Conservation (phyloP, 2,113 vertebrate genomes). For the Sinocyclocheilus grahami region DNA sequence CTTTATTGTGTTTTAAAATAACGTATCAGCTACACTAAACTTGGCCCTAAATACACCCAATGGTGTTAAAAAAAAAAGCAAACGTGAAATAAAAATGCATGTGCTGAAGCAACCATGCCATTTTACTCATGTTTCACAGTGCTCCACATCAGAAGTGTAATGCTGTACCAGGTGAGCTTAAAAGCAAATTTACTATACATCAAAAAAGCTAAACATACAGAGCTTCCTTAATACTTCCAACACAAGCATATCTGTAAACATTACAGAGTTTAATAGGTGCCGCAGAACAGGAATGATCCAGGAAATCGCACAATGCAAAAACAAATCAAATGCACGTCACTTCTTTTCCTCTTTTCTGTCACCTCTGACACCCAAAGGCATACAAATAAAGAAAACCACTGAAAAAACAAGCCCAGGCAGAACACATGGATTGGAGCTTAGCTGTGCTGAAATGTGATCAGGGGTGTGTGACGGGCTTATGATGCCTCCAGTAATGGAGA, state of each 20-base stretch:
- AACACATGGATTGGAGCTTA: conserved; percentile 17
- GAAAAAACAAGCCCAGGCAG: not conserved
- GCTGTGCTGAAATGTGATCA: conserved; percentile 24
- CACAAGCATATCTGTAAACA: not conserved
- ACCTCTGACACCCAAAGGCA: conserved; percentile 4
- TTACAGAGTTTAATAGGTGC: not conserved
- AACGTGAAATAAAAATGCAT: no score
- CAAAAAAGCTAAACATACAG: no score
- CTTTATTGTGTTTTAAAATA: not conserved
- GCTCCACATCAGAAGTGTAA: no score
- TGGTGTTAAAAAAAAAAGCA: no score
- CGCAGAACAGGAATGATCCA: not conserved
- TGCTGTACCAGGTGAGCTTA: no score
- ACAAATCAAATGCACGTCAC: not conserved
- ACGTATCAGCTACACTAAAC: not conserved
- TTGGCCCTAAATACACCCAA: not conserved
- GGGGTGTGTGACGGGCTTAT: conserved; percentile 33
- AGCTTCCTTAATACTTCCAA: not conserved
- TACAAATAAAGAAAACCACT: conserved; percentile 7
- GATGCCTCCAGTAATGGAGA: conserved; percentile 39
- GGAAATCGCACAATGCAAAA: not conserved
- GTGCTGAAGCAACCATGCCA: no score
- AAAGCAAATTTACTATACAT: no score
- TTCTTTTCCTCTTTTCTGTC: not conserved
- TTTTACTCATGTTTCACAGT: no score